Percentiles rank a stretch among this genome's conserved stretches.
Conservation (phyloP, 2,888 invertebrate genomes). For the Zaprionus lineosus region DNA sequence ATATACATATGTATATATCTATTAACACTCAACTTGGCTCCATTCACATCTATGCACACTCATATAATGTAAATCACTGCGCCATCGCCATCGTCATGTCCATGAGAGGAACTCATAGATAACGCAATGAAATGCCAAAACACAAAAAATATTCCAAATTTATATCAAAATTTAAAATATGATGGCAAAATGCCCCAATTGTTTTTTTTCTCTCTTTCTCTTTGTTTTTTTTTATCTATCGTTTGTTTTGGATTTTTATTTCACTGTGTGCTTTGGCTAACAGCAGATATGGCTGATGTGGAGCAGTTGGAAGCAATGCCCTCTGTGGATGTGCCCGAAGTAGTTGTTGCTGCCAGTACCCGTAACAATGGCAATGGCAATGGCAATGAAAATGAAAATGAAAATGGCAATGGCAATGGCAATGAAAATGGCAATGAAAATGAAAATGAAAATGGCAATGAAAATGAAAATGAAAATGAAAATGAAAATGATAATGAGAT, state of each 20-base stretch:
- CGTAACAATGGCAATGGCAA: conserved; percentile 30
- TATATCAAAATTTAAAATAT: conserved; percentile 53
- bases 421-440: conserved; percentile 22
- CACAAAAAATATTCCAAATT: conserved; percentile 53
- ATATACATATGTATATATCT: neutral
- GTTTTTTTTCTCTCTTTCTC: conserved; percentile 49
- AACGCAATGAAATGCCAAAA: conserved; percentile 27
- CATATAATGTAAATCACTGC: conserved; percentile 23
- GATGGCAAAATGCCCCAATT: conserved; percentile 43
- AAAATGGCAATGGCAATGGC: neutral
- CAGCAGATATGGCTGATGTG: conserved; percentile 47
- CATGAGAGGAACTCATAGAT: conserved; percentile 39
- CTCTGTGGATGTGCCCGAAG: conserved; percentile 52
- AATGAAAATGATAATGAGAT: neutral
- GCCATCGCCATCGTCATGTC: conserved; percentile 43
- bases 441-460: too few species aligned
- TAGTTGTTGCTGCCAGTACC: conserved; percentile 50
- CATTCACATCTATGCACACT: conserved; percentile 7
- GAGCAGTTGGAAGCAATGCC: conserved; percentile 46
- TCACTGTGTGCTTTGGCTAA: conserved; percentile 46
- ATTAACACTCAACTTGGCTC: neutral
- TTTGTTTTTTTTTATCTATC: conserved; percentile 49
- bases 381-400: conserved; percentile 18
- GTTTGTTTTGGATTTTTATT: conserved; percentile 59
- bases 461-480: too few species aligned